A percentile compares a stretch with the other conserved stretches of the same genome.
phyloP scores from a whole-genome alignment of 1,140 invertebrate genomes.

The Drosophila nebulosa region DNA sequence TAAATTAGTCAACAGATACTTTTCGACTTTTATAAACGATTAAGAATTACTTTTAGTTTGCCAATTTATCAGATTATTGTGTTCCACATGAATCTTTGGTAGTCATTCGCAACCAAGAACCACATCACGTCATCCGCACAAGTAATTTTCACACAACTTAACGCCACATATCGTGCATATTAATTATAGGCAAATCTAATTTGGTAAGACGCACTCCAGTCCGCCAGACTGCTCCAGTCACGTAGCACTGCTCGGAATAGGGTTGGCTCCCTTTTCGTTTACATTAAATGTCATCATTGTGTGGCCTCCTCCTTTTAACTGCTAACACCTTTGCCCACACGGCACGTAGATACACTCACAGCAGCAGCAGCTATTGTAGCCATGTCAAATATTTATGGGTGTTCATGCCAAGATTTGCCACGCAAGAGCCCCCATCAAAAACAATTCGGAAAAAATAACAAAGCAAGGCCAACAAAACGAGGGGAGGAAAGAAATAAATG shows the following conservation, averaged over 20 bases:
- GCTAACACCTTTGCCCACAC: conserved; percentile 11
- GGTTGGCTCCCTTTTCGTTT: not conserved
- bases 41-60: conserved; percentile 25
- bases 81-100: conserved; percentile 34
- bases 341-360: conserved; percentile 36
- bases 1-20: conserved; percentile 39
- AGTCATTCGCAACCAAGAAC: not conserved
- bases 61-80: conserved; percentile 24
- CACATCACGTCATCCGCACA: conserved; percentile 60
- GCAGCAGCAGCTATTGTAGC: conserved; percentile 53
- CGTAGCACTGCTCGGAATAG: conserved; percentile 28
- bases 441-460: conserved; percentile 6
- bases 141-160: conserved; percentile 78
- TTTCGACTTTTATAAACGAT: conserved; percentile 40
- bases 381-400: conserved; percentile 76
- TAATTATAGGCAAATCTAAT: conserved; percentile 74
- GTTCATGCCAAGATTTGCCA: conserved; percentile 62
- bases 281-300: conserved; percentile 45
- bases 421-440: conserved; percentile 51
- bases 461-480: not conserved
- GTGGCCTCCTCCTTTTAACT: conserved; percentile 1
- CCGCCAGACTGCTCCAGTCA: conserved; percentile 34
- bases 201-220: conserved; percentile 47
- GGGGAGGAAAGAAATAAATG: conserved; percentile 56
- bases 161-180: conserved; percentile 76